phyloP scores from a whole-genome alignment of 2,797 vertebrate genomes.

The Merluccius polli region DNA sequence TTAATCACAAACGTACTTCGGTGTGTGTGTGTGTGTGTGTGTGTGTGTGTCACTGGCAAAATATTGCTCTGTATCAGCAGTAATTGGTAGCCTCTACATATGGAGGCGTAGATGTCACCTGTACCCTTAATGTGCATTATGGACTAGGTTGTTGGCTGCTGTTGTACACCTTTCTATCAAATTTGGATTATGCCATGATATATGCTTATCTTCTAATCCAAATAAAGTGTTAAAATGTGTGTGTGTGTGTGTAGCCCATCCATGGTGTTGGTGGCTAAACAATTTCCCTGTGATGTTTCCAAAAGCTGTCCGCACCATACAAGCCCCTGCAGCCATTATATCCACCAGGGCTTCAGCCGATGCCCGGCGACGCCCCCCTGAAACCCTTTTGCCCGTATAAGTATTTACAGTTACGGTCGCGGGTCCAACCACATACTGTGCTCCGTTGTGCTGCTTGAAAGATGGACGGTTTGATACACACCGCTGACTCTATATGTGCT shows the following conservation, averaged over 20 bases:
- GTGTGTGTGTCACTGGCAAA: too few relatives aligned
- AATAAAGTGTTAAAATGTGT: too few relatives aligned
- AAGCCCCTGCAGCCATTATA: background rate
- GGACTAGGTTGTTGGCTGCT: too few relatives aligned
- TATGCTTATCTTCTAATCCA: too few relatives aligned
- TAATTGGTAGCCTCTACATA: too few relatives aligned
- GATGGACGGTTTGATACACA: constrained; percentile 38
- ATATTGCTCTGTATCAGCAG: too few relatives aligned
- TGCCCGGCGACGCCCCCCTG: too few relatives aligned
- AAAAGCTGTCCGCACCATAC: background rate
- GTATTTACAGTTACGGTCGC: constrained; percentile 35
- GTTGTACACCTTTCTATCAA: too few relatives aligned
- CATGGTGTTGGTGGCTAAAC: background rate
- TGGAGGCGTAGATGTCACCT: too few relatives aligned
- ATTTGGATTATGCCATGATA: too few relatives aligned
- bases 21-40: too few relatives aligned
- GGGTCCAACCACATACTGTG: constrained; percentile 37
- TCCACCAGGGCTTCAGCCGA: background rate
- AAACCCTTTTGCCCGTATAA: constrained; percentile 17
- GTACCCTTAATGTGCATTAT: too few relatives aligned
- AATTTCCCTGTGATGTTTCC: background rate
- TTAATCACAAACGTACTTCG: background rate
- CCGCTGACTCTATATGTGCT: constrained; percentile 23
- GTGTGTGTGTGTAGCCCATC: background rate
- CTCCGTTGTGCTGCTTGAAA: constrained; percentile 32